Base-by-base conservation (phyloP, 2,797 vertebrate genomes). In the Buphagus erythrorhynchus region DNA sequence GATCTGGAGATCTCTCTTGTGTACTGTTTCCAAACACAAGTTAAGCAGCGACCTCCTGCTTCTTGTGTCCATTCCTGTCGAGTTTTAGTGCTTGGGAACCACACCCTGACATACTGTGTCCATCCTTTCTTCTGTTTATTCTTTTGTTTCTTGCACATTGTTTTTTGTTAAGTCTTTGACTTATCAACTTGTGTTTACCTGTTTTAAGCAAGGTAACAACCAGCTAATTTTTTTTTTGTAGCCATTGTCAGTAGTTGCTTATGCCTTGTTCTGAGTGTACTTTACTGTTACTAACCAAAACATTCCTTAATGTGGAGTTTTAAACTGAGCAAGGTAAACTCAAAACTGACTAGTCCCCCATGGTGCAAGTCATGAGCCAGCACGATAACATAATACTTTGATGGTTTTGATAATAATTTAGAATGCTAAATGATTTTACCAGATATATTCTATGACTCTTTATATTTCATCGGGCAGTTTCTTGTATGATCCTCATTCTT, bases 51-150 rank as follows among this genome's bases (percentile, higher is more conserved):
- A n/a, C 22, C 17, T 93, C 45, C 31, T 80, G 2, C 29, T 79
- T 20, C 48, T 69, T 33, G 16, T 46, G 29, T 36, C 46, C 9
- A 0, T 81, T 65, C 55, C 38, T 77, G 5, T n/a, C 51, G 45
- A 10, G 3, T 55, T 55, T 45, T 19, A 36, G 33, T 51, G 62
- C 18, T 8, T 25, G 16, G 57, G 29, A 83, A 12, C 63, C 22
- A 5, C 4, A 0, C 17, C 33, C 11, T 78, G 36, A 14, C 1
- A 0, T 26, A 16, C 55, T 62, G 8, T 25, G 20, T 42, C 31
- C 2, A 0, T 66, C 22, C 54, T 66, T 93, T 76, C 15, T 63
- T 45, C 36, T 40, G 2, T 40, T 67, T 46, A 21, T 22, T 58
- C 16, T 65, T 59, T 6, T 13, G 12, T 63, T 82, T 69, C 46